Base-by-base conservation (phyloP, 2,113 vertebrate species). In the Ctenodactylus gundi region DNA sequence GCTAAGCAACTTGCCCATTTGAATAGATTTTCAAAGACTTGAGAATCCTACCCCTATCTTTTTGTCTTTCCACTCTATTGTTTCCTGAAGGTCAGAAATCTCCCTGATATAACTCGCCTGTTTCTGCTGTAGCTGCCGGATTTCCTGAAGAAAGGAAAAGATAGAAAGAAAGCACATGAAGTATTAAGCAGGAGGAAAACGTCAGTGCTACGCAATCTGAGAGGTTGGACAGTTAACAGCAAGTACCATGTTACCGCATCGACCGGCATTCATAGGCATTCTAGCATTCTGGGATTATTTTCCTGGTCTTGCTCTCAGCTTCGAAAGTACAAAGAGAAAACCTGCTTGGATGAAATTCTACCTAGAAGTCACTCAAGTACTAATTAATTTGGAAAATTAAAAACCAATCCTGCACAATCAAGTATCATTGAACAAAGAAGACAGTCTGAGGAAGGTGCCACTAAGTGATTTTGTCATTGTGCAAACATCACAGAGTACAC, bases 61-160 rank as follows among this genome's bases (percentile, higher is more conserved):
- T 98, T 99, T 99, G 98, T 99, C 99, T 98, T 99, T 99, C 99
- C 99, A 99, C 82, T 99, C 99, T 98, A 99, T 98, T 39, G 99
- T 99, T 93, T 99, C 99, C 98, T 99, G 99, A 88, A 99, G 99
- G 94, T 99, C 99, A 93, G 98, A 98, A 76, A 99, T 98, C 97
- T 99, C 99, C 98, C 98, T 99, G 98, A 98, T 95, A 98, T 98
- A 99, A 98, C 96, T 90, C 98, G 98, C 98, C 98, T 99, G 96
- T 98, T 99, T 98, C 98, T 98, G 98, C 96, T 99, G 97, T 98
- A 99, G 98, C 97, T 98, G 98, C 95, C 99, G 99, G 97, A 98
- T 97, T 98, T 99, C 98, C 99, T 99, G 97, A 96, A 91, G 93
- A 75, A 62, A 93, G 97, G 97, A 96, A 94, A 88, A 97, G 96